Evolutionary conservation across 1,140 invertebrate genomes (phyloP), one percentile per base, ranked within the genome.

Genomic region (Drosophila malerkotliana): DNA sequence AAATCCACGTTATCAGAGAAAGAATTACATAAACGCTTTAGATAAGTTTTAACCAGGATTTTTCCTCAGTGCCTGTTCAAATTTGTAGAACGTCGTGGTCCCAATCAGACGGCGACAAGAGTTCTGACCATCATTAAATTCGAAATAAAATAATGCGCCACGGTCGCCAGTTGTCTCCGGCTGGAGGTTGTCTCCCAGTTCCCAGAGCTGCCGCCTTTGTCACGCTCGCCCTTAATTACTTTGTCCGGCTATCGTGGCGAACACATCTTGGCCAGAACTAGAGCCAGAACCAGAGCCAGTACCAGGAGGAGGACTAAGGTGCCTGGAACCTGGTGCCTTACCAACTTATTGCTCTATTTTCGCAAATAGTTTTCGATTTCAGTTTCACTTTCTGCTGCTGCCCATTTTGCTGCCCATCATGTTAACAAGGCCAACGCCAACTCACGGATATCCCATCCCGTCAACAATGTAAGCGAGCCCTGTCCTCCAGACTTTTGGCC

Each of bases 281-380:
- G 24, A 18, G 24, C 41, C 48, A 32, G 9, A 34, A 12, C 15
- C 24, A 2, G 24, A 18, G 24, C 39, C 39, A 10, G 28, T 7
- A 10, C 52, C 26, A 28, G 26, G 26, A 28, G 26, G 26, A 28
- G 26, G 26, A 28, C 26, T 7, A 28, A 6, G 26, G 26, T 6
- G 6, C 26, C 26, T 15, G 39, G 44, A 37, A 49, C 72, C 53
- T 59, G 64, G 54, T 76, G 73, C 72, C 72, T 76, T 68, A 76
- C 72, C 83, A 87, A 87, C 83, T 83, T 88, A 87, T 87, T 87
- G 83, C 83, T 87, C 83, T 87, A 87, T 87, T 87, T 87, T 87
- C 66, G 41, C 72, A 60, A 73, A 67, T 58, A 76, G 79, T 78
- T 77, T 79, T 87, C 83, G 83, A 87, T 87, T 87, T 87, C 83